Base-by-base conservation (phyloP, 2,888 invertebrate genomes). In the Gymnoscelis rufifasciata region DNA sequence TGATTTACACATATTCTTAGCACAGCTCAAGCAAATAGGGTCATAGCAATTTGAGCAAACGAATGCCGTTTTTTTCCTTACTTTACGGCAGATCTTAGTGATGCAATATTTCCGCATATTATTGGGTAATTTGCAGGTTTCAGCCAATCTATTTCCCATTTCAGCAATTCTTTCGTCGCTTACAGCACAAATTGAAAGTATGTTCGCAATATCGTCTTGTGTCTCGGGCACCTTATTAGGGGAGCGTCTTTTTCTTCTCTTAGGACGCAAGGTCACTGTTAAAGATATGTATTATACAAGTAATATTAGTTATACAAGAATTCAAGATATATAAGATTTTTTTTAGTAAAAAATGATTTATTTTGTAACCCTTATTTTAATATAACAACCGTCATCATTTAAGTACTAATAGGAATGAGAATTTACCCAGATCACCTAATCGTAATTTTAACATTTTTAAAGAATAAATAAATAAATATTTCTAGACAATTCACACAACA, bases 1-100 rank as follows among this genome's bases (percentile, higher is more conserved):
- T 35, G 35, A 19, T 35, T 35, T 35, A 19, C 35, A 35, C n/a
- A 35, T 3, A 15, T 35, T 35, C 11, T 35, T 35, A 11, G 35
- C 15, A 19, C 35, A 35, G 2, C 10, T 19, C 35, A 35, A 35
- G 11, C 35, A 35, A 10, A 35, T 35, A 7, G 35, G 35, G 11
- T 35, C 35, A 10, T 15, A 35, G 7, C 35, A 35, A 23, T 10
- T 15, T 7, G 35, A 35, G 19, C 35, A 35, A 8, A 35, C 15
- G 19, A 7, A 35, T 19, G 35, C 19, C 15, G 35, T 35, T n/a
- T 15, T 35, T 14, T 15, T 35, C 15, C 19, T 35, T 10, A 19
- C n/a, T n/a, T 19, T 35, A 7, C 35, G 35, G 19, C 35, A 35
- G 10, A 10, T 15, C n/a, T 19, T 35, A 10, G 35, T 35, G 5